phyloP scores from a whole-genome alignment of 2,888 invertebrate genomes.

The Cheilosia scutellata region DNA sequence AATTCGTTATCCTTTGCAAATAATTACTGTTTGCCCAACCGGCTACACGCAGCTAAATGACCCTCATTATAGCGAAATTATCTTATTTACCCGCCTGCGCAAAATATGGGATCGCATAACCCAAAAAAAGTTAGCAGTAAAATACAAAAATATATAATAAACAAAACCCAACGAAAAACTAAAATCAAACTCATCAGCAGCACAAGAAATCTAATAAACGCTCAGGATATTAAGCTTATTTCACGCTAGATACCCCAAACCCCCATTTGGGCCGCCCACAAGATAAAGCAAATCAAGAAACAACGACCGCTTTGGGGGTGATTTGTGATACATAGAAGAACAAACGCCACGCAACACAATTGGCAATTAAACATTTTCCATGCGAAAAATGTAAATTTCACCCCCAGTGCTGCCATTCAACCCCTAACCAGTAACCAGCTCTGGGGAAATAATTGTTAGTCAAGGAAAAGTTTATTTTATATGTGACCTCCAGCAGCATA shows the following conservation, averaged over 20 bases:
- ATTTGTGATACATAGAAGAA: constrained; percentile 51
- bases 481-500: constrained; percentile 57
- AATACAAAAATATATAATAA: constrained; percentile 5
- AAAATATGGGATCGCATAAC: neutral
- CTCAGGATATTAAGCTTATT: constrained; percentile 56
- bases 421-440: constrained; percentile 18
- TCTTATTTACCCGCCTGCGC: constrained; percentile 50
- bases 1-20: constrained; percentile 52
- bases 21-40: constrained; percentile 11
- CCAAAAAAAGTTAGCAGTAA: constrained; percentile 16
- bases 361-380: constrained; percentile 68
- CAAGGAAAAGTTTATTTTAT: constrained; percentile 62
- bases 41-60: constrained; percentile 44
- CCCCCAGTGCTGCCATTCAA: neutral
- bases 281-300: constrained; percentile 48
- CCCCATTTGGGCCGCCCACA: constrained; percentile 1
- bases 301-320: constrained; percentile 65
- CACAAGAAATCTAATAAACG: constrained; percentile 56
- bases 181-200: constrained; percentile 67
- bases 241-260: constrained; percentile 32
- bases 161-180: constrained; percentile 32
- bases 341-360: constrained; percentile 48
- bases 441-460: constrained; percentile 66
- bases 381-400: constrained; percentile 61
- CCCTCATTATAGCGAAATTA: constrained; percentile 68